A percentile compares a stretch with the other conserved stretches of the same genome.
phyloP scores from a whole-genome alignment of 2,797 vertebrate genomes.

The Rallus crepitans region DNA sequence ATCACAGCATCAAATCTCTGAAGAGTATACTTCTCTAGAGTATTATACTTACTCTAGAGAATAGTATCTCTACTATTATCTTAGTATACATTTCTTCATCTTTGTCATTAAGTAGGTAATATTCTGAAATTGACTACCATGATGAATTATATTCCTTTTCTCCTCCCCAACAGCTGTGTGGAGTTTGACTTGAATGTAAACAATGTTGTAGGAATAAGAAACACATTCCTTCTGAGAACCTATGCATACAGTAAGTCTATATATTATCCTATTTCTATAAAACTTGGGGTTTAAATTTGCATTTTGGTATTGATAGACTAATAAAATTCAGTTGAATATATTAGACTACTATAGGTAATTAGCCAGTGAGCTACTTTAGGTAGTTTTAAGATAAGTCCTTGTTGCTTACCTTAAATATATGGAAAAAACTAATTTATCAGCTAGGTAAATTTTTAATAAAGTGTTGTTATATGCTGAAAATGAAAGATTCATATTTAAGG shows the following conservation, averaged over 20 bases:
- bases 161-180: conserved; percentile 81
- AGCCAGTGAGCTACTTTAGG: background rate
- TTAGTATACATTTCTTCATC: background rate
- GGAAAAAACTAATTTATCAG: background rate
- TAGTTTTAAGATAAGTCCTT: background rate
- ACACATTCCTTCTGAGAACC: conserved; percentile 95
- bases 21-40: background rate
- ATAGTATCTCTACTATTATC: too few species aligned
- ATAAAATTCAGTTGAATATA: background rate
- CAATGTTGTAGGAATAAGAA: conserved; percentile 96
- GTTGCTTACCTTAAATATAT: background rate
- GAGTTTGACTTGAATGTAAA: conserved; percentile 99
- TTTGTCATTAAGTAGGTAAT: background rate
- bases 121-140: background rate
- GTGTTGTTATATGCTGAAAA: background rate
- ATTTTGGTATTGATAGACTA: background rate
- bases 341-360: background rate
- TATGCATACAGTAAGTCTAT: conserved; percentile 90
- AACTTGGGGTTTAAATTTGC: background rate
- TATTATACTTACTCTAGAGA: too few species aligned
- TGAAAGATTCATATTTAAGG: background rate
- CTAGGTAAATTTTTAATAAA: background rate
- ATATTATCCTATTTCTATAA: conserved; percentile 21
- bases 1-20: background rate
- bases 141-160: background rate